These are phyloP conservation scores for Ochotona princeps DNA, from an alignment of 2,113 vertebrate species.

Conservation along the genomic window DNA sequence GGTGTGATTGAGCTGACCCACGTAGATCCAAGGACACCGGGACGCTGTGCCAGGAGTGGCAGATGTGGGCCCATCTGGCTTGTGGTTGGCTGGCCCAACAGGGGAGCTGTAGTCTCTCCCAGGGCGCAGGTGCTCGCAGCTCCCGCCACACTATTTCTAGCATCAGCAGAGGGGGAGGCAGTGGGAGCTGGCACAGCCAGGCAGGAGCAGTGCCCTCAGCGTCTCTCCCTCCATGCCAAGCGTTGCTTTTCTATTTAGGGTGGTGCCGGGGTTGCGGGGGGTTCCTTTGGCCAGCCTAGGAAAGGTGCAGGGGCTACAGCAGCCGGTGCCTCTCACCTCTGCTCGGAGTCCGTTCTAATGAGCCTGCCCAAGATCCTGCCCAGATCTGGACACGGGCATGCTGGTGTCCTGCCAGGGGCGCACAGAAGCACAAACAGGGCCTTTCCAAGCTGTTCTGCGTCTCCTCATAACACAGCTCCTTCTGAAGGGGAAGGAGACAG, in stretches of 20 bases:
- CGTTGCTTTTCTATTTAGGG: background rate
- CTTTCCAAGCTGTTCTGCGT: no score
- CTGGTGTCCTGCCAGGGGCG: accelerated
- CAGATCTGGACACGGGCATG: background rate
- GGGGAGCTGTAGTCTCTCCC: background rate
- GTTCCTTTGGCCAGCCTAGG: background rate
- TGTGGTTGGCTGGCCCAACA: background rate
- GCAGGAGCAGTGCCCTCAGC: accelerated
- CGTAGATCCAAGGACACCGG: accelerated
- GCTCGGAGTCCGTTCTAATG: background rate
- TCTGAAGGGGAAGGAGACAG: background rate
- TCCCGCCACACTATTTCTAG: background rate
- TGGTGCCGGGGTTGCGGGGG: background rate
- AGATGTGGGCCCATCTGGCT: background rate
- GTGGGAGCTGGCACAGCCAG: accelerated
- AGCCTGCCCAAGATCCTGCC: no score
- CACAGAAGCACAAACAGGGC: accelerated
- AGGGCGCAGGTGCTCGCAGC: background rate
- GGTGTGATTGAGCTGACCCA: background rate
- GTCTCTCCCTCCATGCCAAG: background rate
- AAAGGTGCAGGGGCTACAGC: background rate
- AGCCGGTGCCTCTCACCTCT: accelerated
- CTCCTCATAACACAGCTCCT: background rate
- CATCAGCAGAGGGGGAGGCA: accelerated
- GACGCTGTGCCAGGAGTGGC: background rate